Base-by-base conservation (phyloP, 2,113 vertebrate species). In the Oplegnathus fasciatus region DNA sequence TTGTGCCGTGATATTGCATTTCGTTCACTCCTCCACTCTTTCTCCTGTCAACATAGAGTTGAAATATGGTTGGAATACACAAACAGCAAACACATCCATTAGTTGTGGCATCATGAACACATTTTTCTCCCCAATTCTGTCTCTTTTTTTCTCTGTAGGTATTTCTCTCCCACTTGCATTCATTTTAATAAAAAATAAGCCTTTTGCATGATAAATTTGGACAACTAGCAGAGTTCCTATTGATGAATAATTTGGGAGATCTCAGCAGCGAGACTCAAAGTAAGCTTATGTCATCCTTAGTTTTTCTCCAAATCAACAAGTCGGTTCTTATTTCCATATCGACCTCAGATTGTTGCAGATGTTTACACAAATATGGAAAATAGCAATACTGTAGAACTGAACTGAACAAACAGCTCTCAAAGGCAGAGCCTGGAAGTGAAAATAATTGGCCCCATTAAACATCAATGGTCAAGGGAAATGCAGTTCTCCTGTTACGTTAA, bases 231-330 rank as follows among this genome's bases (percentile, higher is more conserved):
- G 72, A 71, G 10, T 20, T 80, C 17, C 10, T 37, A 55, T 26
- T 55, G 37, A 58, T 80, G 37, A 81, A 74, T 88, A 42, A 77
- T 68, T 75, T 57, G 28, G n/a, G 66, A 69, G 58, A 78, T 50
- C 13, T 78, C 62, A 20, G 52, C 58, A 65, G 4, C 58, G n/a
- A 15, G 55, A 64, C 48, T 65, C 34, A 78, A 32, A 73, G 72
- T 74, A 15, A 46, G 11, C 60, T 34, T 14, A 52, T 55, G 34
- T 48, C 85, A 78, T 67, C 60, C 2, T 73, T 18, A 34, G 32
- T 62, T 78, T 74, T 20, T 77, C 73, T 54, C 0, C 32, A 54
- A 28, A 52, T 75, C n/a, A 73, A 62, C 34, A 72, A 32, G 8
- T 54, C 11, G 4, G 32, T 32, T 14, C 15, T 22, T 65, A 65